Evolutionary conservation across 2,113 vertebrate species (phyloP).

Genomic region (Dasyurus viverrinus): DNA sequence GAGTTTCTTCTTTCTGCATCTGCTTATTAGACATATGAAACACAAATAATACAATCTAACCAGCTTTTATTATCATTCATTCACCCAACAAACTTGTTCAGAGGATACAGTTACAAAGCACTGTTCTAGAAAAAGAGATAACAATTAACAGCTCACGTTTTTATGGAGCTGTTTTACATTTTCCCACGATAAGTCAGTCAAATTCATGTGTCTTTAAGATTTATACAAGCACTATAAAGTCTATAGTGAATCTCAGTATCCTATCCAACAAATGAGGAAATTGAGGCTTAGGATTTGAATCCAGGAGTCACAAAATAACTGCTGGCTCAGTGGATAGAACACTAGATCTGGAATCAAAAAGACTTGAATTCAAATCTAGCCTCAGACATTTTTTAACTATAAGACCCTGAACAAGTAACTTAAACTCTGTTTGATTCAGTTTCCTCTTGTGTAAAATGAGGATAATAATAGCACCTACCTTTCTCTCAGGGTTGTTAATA

Average conservation of each 20-base stretch:
- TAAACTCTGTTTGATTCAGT: background rate
- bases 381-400: background rate
- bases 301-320: background rate
- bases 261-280: background rate
- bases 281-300: background rate
- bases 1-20: background rate
- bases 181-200: background rate
- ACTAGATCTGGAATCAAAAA: background rate
- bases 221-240: background rate
- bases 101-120: background rate
- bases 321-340: background rate
- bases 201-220: background rate
- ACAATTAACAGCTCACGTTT: background rate
- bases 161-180: background rate
- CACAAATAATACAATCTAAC: background rate
- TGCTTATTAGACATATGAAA: conserved; percentile 27
- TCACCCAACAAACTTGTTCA: background rate
- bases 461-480: background rate
- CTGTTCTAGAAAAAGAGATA: background rate
- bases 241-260: background rate
- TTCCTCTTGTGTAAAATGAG: background rate
- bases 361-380: background rate
- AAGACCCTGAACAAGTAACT: background rate
- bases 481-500: background rate
- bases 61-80: conserved; percentile 3